These are phyloP conservation scores for Phortica magna DNA, from an alignment of 2,888 invertebrate species.

Conservation along the genomic window DNA sequence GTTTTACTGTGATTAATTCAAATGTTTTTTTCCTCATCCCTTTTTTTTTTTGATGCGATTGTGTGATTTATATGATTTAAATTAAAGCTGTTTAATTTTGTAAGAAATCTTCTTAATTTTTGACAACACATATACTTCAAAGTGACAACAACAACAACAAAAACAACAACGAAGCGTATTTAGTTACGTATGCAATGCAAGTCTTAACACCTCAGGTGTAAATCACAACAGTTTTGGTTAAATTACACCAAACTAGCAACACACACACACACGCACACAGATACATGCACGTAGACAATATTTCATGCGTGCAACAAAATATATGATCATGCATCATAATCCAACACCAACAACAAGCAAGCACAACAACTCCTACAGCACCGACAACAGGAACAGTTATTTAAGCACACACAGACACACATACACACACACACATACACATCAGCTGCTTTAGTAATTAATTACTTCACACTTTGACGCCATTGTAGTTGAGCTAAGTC, in stretches of 20 bases:
- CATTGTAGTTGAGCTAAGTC: constrained; percentile 38
- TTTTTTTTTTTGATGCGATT: neutral
- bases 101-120: neutral
- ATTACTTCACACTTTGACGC: constrained; percentile 73
- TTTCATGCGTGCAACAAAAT: constrained; percentile 58
- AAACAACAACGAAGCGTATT: constrained; percentile 12
- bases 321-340: constrained; percentile 72
- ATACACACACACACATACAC: constrained; percentile 12
- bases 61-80: too few species aligned
- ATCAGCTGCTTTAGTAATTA: constrained; percentile 69
- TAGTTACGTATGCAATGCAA: constrained; percentile 44
- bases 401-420: neutral
- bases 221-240: constrained; percentile 70
- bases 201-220: constrained; percentile 70
- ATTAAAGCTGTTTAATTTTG: too few species aligned
- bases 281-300: constrained; percentile 25
- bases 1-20: constrained; percentile 72
- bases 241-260: constrained; percentile 37
- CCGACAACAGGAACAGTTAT: neutral
- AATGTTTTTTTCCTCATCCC: constrained; percentile 51
- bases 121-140: neutral
- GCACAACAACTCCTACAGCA: neutral
- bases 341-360: constrained; percentile 24
- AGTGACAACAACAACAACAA: neutral
- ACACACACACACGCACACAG: constrained; percentile 24